phyloP scores from a whole-genome alignment of 2,888 invertebrate species.

The Apocheima hispidaria region DNA sequence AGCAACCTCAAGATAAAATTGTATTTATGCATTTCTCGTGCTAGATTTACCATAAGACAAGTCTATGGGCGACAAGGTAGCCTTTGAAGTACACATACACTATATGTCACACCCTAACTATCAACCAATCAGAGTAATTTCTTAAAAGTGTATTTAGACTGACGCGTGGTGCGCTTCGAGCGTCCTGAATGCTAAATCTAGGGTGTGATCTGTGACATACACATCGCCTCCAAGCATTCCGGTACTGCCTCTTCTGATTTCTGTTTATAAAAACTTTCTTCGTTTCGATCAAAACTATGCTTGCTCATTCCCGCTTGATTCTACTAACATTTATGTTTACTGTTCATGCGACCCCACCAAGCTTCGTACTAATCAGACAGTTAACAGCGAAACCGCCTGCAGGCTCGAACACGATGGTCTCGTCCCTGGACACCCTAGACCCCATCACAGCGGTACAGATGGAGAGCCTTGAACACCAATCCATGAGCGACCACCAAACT shows the following conservation, averaged over 20 bases:
- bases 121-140: too few species aligned
- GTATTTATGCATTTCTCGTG: too few species aligned
- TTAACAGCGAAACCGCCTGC: constrained; percentile 83
- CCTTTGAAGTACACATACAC: too few species aligned
- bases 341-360: constrained; percentile 66
- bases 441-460: constrained; percentile 82
- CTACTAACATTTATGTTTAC: constrained; percentile 28
- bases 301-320: constrained; percentile 43
- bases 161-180: too few species aligned
- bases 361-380: constrained; percentile 82
- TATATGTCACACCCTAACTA: too few species aligned
- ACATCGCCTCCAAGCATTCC: too few species aligned
- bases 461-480: constrained; percentile 80
- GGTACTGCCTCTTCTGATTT: not conserved
- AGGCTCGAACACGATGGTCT: constrained; percentile 94
- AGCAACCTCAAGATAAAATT: too few species aligned
- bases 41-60: too few species aligned
- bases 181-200: too few species aligned
- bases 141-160: too few species aligned
- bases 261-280: not conserved
- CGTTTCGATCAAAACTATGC: constrained; percentile 5
- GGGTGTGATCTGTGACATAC: too few species aligned
- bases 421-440: constrained; percentile 90
- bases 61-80: too few species aligned
- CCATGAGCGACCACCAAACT: constrained; percentile 78